A percentile compares a stretch with the other conserved stretches of the same genome.
Conservation (phyloP, 2,888 invertebrate genomes). For the Chalcis sispes region DNA sequence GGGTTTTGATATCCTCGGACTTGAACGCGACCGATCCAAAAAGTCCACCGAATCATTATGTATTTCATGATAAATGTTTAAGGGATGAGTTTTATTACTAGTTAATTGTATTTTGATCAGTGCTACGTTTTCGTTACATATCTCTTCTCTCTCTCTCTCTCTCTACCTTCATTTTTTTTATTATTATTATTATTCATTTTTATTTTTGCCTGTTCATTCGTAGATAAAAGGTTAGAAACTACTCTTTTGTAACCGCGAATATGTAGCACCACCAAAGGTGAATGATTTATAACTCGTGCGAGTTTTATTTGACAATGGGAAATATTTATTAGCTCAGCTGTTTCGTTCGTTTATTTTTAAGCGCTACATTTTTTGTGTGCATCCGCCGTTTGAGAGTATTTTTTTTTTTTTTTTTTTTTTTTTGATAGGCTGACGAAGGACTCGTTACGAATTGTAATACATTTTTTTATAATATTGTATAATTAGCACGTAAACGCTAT, state of each 20-base stretch:
- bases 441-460: too few species aligned
- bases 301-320: conserved; percentile 5
- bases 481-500: too few species aligned
- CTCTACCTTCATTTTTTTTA: background rate
- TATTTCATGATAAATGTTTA: conserved; percentile 47
- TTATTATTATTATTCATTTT: background rate
- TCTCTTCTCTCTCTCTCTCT: background rate
- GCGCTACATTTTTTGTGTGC: too few species aligned
- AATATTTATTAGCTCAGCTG: conserved; percentile 36
- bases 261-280: conserved; percentile 11
- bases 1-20: background rate
- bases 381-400: background rate
- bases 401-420: background rate
- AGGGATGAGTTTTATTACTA: conserved; percentile 54
- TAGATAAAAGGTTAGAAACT: background rate
- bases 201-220: conserved; percentile 24
- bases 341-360: background rate
- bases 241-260: background rate
- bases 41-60: conserved; percentile 28
- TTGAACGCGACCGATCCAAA: background rate
- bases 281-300: conserved; percentile 22
- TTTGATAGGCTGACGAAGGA: too few species aligned
- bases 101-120: conserved; percentile 53
- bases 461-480: too few species aligned
- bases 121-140: background rate